Base-by-base conservation (phyloP, 2,888 invertebrate species). In the Noctua fimbriata region DNA sequence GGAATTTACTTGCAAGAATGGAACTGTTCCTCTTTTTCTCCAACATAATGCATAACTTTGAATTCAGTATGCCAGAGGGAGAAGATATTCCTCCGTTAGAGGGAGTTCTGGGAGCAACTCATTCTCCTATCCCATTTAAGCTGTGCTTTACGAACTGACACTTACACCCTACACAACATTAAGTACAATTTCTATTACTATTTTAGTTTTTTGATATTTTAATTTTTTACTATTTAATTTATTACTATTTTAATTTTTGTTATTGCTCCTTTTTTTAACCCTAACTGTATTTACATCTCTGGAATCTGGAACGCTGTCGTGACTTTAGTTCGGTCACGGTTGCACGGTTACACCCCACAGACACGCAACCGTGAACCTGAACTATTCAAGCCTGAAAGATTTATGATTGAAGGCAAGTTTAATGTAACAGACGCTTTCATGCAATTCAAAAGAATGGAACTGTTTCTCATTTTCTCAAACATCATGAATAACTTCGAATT, bases 401-500 rank as follows among this genome's bases (percentile, higher is more conserved):
- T 99, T 93, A 96, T 99, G 69, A 97, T 97, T 84, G 94, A 97
- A 21, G 98, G 98, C 60, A 97, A 98, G 92, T 97, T 98, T 52
- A 95, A 95, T 83, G 98, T 98, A 79, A 98, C 98, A 0, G 98
- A 98, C 88, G 98, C 97, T 91, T 99, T 98, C 94, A 97, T 98
- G 93, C 98, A 98, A 0, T 99, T 99, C 97, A 98, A n/a, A 97
- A 98, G 98, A 79, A 98, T 98, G 98, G 98, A 99, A 92, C 95
- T 99, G 21, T 98, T 98, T 94, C 95, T 98, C 14, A 98, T 98
- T 96, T 98, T 99, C 93, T 97, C 98, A 0, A 98, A 98, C 69
- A 95, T 99, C 82, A 96, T 98, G 92, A 98, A 99, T 93, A 97
- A 97, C 58, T 98, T 98, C 93, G 4, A 41, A 41, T 41, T 41